phyloP scores from a whole-genome alignment of 2,888 invertebrate species.

The Amphiduros pacificus region DNA sequence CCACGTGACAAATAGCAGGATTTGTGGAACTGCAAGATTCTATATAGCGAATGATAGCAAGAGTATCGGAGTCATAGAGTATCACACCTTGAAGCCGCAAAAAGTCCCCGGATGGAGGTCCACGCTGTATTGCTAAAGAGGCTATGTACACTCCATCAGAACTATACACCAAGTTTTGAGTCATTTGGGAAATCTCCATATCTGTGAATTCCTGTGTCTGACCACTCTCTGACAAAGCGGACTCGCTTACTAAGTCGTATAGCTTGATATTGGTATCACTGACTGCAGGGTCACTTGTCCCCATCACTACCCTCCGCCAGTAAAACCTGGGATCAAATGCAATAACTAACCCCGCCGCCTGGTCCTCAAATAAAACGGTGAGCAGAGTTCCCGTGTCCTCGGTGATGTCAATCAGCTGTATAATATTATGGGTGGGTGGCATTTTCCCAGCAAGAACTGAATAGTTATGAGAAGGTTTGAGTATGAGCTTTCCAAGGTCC shows the following conservation, averaged over 20 bases:
- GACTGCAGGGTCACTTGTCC: background rate
- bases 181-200: background rate
- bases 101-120: background rate
- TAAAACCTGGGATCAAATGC: conserved; percentile 7
- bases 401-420: background rate
- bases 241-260: background rate
- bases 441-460: background rate
- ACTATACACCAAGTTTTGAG: conserved; percentile 2
- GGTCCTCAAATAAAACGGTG: background rate
- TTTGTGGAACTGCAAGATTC: background rate
- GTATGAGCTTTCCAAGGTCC: background rate
- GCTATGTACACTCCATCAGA: conserved; percentile 3
- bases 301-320: background rate
- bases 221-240: background rate
- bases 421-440: background rate
- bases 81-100: background rate
- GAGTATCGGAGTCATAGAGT: background rate
- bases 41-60: background rate
- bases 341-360: background rate
- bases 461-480: conserved; percentile 2
- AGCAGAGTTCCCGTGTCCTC: background rate
- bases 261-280: background rate
- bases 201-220: background rate
- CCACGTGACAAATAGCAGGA: background rate
- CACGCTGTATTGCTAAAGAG: background rate